Base-by-base conservation (phyloP, 2,888 invertebrate species). In the Sinotaia quadrata region DNA sequence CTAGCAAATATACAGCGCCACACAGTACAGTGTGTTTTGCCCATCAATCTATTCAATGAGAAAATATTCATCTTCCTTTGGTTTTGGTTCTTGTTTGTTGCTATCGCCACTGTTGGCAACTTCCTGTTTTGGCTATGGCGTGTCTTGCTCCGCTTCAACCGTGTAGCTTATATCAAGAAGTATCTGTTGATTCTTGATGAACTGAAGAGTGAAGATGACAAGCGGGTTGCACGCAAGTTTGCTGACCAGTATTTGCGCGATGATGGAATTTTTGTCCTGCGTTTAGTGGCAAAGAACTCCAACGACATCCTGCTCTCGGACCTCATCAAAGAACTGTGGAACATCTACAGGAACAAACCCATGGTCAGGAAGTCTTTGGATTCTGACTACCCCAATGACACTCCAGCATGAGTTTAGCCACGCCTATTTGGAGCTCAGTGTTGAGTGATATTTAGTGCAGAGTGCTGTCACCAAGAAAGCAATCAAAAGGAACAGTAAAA, bases 41-140 rank as follows among this genome's bases (percentile, higher is more conserved):
- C 84, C 24, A 84, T 85, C 49, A 85, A 85, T 67, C 71, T 85
- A 51, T 85, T 84, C 72, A 86, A 85, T 74, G 87, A 86, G 74
- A 87, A 87, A 75, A 87, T 87, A 56, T 87, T 85, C 79, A 83
- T 87, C 58, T 87, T 87, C 83, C 82, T 68, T 10, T 84, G 84
- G 84, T 84, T 84, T 75, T 84, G 84, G 84, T 81, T 81, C 54
- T 82, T 82, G 61, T 67, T 83, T 27, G 82, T 84, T 36, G 80
- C 82, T 69, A 61, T 75, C 60, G 69, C 79, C 10, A 83, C 82
- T 47, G 66, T 71, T 51, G 78, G 77, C 63, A 83, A 81, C 70
- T 83, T 84, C 77, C 63, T 83, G n/a, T 75, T 81, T 72, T 84
- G 84, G 84, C 59, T 82, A 57, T 84, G 78, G 77, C 72, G 83